Conservation (phyloP, 1,140 invertebrate genomes). For the Pemphigus obesinymphae region DNA sequence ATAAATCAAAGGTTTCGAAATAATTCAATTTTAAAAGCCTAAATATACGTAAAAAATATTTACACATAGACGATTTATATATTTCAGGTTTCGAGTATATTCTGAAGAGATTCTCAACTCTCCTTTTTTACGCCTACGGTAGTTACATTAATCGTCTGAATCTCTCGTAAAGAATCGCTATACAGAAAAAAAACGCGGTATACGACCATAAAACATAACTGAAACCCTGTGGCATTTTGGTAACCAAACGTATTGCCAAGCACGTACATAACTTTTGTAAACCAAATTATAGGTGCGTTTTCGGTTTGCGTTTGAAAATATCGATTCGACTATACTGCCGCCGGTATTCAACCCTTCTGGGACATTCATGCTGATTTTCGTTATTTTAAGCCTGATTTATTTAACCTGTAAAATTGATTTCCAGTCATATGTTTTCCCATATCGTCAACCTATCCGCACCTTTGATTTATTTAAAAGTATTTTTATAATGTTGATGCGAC, state of each 20-base stretch:
- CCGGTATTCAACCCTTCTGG: background rate
- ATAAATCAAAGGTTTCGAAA: too few relatives aligned
- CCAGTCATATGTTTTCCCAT: background rate
- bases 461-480: background rate
- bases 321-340: background rate
- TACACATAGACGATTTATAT: too few relatives aligned
- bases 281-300: constrained; percentile 4
- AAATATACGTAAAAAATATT: too few relatives aligned
- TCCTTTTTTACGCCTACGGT: too few relatives aligned
- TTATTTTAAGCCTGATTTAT: constrained; percentile 10
- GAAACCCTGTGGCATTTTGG: background rate
- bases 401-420: background rate
- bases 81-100: too few relatives aligned
- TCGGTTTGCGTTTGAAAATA: background rate
- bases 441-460: background rate
- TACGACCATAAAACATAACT: background rate
- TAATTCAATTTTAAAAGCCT: too few relatives aligned
- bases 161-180: background rate
- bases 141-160: background rate
- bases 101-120: too few relatives aligned
- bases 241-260: background rate
- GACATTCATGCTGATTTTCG: background rate
- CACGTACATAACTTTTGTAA: constrained; percentile 14
- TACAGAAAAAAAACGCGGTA: background rate
- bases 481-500: background rate